Evolutionary conservation across 1,140 invertebrate genomes (phyloP).

Genomic region (Drosophila murphyi): DNA sequence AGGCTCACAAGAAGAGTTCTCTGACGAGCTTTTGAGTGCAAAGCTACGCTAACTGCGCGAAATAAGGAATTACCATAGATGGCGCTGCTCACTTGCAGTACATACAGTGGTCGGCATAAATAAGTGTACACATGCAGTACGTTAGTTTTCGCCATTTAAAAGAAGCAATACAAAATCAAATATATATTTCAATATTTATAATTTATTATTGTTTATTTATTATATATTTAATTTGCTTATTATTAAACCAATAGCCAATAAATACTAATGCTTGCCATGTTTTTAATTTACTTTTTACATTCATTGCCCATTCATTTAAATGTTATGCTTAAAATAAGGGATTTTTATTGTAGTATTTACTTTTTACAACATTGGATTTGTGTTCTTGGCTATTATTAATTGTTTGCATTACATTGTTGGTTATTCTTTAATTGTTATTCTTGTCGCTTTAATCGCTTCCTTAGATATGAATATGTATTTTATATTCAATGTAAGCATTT

Average conservation of each 20-base stretch:
- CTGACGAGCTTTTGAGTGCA: background rate
- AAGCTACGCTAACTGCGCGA: conserved; percentile 6
- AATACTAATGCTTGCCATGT: conserved; percentile 43
- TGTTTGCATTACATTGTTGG: conserved; percentile 8
- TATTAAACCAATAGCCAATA: conserved; percentile 53
- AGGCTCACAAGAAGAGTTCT: background rate
- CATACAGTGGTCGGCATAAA: background rate
- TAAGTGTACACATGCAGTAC: background rate
- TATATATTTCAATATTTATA: conserved; percentile 35
- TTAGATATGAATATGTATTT: conserved; percentile 69
- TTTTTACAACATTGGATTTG: conserved; percentile 59
- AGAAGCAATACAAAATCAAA: background rate
- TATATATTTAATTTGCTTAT: conserved; percentile 50
- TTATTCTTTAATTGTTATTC: conserved; percentile 36
- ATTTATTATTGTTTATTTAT: conserved; percentile 75
- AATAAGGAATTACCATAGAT: background rate
- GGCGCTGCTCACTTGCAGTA: conserved; percentile 1
- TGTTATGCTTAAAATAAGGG: conserved; percentile 26
- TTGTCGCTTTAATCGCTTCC: conserved; percentile 36
- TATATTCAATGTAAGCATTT: conserved; percentile 64
- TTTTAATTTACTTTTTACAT: conserved; percentile 63
- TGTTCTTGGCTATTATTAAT: conserved; percentile 15
- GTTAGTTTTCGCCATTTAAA: background rate
- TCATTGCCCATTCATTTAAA: conserved; percentile 27
- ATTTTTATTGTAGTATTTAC: conserved; percentile 40